These are phyloP conservation scores for Falco columbarius DNA, from an alignment of 2,797 vertebrate species.

Conservation along the genomic window DNA sequence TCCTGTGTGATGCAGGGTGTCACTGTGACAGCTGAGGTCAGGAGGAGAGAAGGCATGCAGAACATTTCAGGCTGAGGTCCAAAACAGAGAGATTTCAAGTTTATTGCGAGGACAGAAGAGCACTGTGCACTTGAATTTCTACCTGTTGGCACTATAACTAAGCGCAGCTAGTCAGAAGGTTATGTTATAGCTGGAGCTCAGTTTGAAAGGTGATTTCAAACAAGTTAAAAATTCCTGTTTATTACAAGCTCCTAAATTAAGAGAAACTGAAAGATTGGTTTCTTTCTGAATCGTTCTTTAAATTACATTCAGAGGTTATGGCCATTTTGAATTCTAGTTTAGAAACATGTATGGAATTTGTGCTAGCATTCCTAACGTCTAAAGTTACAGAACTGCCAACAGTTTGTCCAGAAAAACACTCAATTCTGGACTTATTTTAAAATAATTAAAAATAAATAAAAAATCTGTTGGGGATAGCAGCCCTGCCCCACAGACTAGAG, in stretches of 20 bases:
- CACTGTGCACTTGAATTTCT: slow-evolving; percentile 30
- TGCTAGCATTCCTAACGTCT: not conserved
- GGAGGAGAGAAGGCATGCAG: not conserved
- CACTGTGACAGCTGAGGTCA: not conserved
- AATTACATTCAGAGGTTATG: not conserved
- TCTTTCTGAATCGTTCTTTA: not conserved
- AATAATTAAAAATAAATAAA: not conserved
- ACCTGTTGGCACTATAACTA: not conserved
- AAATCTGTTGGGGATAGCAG: not conserved
- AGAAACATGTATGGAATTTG: not conserved
- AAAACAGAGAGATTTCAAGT: not conserved
- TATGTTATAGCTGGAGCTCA: not conserved
- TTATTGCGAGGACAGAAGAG: slow-evolving; percentile 32
- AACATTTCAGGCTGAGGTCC: slow-evolving; percentile 15
- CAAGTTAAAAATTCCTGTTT: not conserved
- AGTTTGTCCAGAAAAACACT: not conserved
- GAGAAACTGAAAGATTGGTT: not conserved
- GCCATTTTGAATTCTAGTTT: not conserved
- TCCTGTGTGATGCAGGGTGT: not conserved
- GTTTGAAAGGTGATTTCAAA: slow-evolving; percentile 1
- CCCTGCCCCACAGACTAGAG: not conserved
- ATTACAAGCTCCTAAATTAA: not conserved
- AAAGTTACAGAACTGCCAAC: not conserved
- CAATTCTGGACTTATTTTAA: not conserved
- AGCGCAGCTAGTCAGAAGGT: not conserved